Percentiles rank a stretch among this genome's conserved stretches.
phyloP scores from a whole-genome alignment of 2,797 vertebrate species.

The Amphiprion clarkii region DNA sequence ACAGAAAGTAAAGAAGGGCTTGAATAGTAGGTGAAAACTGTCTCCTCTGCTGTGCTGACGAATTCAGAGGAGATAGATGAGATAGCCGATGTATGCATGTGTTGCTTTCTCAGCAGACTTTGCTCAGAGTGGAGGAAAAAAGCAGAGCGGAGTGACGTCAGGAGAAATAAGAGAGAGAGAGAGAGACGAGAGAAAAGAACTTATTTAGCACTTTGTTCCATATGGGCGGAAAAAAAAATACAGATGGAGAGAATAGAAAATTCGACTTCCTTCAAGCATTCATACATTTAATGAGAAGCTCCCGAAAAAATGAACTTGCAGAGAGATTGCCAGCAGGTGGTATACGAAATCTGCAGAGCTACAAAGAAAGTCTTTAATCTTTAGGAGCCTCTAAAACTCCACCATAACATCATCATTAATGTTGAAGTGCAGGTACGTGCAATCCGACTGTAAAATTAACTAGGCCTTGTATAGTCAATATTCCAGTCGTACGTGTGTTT shows the following conservation, averaged over 20 bases:
- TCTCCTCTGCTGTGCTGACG: conserved; percentile 17
- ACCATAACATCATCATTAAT: conserved; percentile 64
- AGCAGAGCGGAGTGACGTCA: conserved; percentile 44
- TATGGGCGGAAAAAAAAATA: conserved; percentile 44
- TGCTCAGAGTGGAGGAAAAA: neutral
- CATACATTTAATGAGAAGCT: conserved; percentile 69
- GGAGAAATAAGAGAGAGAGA: conserved; percentile 22
- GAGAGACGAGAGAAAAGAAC: conserved; percentile 33
- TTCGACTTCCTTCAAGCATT: conserved; percentile 61
- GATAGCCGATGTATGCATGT: conserved; percentile 39
- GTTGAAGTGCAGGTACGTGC: conserved; percentile 47
- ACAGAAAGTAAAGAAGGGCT: conserved; percentile 2
- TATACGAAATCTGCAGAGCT: conserved; percentile 57
- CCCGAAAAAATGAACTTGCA: conserved; percentile 44
- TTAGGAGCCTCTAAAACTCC: conserved; percentile 56
- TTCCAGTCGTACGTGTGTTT: conserved; percentile 26
- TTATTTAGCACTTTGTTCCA: conserved; percentile 44
- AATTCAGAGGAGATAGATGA: conserved; percentile 43
- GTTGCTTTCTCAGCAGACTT: conserved; percentile 58
- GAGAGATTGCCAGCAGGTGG: conserved; percentile 68
- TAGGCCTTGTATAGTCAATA: conserved; percentile 28
- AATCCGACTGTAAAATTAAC: conserved; percentile 51
- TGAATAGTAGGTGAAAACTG: conserved; percentile 10
- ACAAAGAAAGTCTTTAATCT: conserved; percentile 71
- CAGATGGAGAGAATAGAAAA: conserved; percentile 65